Base-by-base conservation (phyloP, 2,888 invertebrate species). In the Drosophila emarginata region DNA sequence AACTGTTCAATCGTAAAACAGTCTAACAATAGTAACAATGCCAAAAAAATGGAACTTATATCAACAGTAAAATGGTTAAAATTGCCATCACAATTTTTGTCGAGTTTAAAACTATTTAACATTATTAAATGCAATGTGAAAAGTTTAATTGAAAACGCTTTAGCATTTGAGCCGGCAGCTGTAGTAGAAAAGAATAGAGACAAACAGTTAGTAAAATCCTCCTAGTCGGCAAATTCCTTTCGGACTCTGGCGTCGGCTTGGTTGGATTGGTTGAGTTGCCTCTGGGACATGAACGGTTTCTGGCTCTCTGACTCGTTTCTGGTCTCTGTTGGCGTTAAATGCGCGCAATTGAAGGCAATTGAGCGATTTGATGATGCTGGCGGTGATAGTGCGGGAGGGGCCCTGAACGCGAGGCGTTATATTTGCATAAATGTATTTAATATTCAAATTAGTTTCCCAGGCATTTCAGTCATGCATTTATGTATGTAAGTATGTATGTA, bases 351-450 rank as follows among this genome's bases (percentile, higher is more conserved):
- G 80, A 74, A 79, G 82, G 79, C 79, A 81, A 88, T 87, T 81
- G 77, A 77, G 82, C 87, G 73, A 77, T 74, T 80, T 63, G 36
- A 68, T 67, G 63, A 9, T 9, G 1, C 32, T 32, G 32, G 32
- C 32, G 32, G 32, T 45, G 45, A 21, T 21, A 14, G 45, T 45
- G 45, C 18, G 4, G 18, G 45, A 18, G 45, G 4, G 18, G 45
- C 45, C 53, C 61, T 23, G 72, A 64, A 61, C 69, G 60, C 54
- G 72, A 66, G 68, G 61, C 65, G 61, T 60, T 56, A 62, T 77
- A 86, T 88, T 87, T 72, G 78, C 78, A 84, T 85, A 85, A 88
- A 82, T 87, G 80, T 87, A 82, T 86, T 86, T 80, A 87, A 80
- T 85, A 86, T 82, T 85, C 80, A 86, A 88, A 87, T 87, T 77